phyloP scores from a whole-genome alignment of 2,797 vertebrate species.

The Clarias fuscus region DNA sequence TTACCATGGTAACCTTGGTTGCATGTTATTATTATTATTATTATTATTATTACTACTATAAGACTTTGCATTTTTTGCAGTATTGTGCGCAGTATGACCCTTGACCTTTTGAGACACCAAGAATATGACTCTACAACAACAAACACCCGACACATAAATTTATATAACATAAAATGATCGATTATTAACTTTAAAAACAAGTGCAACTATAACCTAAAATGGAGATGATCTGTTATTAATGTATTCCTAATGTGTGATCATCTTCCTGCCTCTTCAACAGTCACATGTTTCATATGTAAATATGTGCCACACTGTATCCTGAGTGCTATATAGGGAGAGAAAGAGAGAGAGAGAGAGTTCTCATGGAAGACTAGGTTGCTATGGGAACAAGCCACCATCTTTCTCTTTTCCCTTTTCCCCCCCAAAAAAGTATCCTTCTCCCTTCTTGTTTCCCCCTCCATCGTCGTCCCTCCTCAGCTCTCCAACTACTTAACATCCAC shows the following conservation, averaged over 20 bases:
- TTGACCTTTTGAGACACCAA: background rate
- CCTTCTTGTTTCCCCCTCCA: conserved; percentile 54
- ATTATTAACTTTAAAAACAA: background rate
- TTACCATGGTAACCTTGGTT: background rate
- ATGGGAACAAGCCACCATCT: conserved; percentile 83
- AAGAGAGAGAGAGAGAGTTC: conserved; percentile 71
- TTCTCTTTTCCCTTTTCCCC: conserved; percentile 74
- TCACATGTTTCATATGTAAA: conserved; percentile 44
- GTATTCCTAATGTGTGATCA: background rate
- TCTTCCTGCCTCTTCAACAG: conserved; percentile 28
- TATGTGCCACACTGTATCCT: conserved; percentile 46
- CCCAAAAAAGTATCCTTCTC: conserved; percentile 77
- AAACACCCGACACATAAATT: background rate
- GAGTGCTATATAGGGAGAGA: conserved; percentile 56
- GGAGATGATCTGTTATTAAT: background rate
- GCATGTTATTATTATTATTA: background rate
- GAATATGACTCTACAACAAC: background rate
- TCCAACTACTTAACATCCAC: conserved; percentile 44
- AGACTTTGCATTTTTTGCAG: background rate
- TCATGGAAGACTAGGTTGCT: conserved; percentile 83
- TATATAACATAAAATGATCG: background rate
- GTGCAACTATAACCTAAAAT: background rate
- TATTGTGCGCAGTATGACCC: background rate
- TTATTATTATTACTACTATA: background rate
- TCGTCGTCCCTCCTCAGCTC: conserved; percentile 24